Conservation (phyloP, 2,797 vertebrate genomes). For the Helicolenus hilgendorfi region DNA sequence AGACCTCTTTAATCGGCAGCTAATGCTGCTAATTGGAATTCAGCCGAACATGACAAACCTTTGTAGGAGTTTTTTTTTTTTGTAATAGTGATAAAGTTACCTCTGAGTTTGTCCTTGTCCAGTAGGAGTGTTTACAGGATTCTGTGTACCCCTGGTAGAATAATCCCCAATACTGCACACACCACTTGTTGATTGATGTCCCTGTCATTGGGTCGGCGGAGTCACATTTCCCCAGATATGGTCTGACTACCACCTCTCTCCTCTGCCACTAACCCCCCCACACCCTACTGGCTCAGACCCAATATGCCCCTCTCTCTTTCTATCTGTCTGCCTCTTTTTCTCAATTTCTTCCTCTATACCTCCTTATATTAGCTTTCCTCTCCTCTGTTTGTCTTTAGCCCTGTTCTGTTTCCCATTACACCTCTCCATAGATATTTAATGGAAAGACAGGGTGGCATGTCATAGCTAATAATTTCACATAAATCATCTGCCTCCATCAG, state of each 20-base stretch:
- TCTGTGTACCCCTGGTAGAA: constrained; percentile 4
- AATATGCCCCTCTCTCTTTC: constrained; percentile 42
- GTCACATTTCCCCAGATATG: constrained; percentile 74
- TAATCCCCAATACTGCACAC: constrained; percentile 13
- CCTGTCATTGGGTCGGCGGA: constrained; percentile 67
- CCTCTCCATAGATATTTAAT: constrained; percentile 30
- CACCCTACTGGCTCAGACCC: constrained; percentile 21
- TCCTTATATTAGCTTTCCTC: constrained; percentile 9
- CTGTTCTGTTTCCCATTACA: not conserved
- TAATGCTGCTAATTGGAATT: constrained; percentile 20
- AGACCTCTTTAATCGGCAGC: constrained; percentile 3
- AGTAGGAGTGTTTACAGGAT: constrained; percentile 13
- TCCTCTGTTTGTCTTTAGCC: constrained; percentile 8
- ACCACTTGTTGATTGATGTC: constrained; percentile 77
- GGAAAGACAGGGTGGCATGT: constrained; percentile 7
- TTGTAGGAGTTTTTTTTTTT: not conserved
- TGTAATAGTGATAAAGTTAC: constrained; percentile 18
- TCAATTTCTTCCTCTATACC: constrained; percentile 42
- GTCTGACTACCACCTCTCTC: constrained; percentile 39
- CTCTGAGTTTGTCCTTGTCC: constrained; percentile 32
- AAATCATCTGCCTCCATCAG: constrained; percentile 11
- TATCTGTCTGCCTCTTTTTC: constrained; percentile 48
- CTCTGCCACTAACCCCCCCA: not conserved
- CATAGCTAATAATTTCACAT: constrained; percentile 13
- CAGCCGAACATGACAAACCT: not conserved